Evolutionary conservation across 2,113 vertebrate genomes (phyloP).

Genomic region (Ameiurus melas): DNA sequence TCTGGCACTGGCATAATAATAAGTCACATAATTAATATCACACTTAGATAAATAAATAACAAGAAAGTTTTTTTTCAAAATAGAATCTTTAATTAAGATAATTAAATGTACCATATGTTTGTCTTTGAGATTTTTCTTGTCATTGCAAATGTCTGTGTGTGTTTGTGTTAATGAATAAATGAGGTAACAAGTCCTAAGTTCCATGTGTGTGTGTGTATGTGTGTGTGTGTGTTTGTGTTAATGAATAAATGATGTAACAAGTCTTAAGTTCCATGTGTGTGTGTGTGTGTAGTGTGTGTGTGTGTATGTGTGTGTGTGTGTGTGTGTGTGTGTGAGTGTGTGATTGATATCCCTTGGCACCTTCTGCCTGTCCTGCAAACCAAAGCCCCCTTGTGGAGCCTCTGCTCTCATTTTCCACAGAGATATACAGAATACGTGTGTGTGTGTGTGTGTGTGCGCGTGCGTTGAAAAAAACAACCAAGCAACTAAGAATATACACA

Average conservation of each 20-base stretch:
- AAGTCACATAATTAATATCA: not conserved
- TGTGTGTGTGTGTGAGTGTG: not conserved
- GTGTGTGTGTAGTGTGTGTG: not conserved
- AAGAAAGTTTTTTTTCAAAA: not conserved
- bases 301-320: not conserved
- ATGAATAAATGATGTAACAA: not conserved
- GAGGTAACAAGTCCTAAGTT: not conserved
- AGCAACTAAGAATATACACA: not conserved
- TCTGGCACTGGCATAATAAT: not conserved
- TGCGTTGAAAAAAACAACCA: not conserved
- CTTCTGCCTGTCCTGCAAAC: constrained; percentile 19
- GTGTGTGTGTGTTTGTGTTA: not conserved
- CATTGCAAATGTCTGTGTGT: not conserved
- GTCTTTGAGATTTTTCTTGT: not conserved
- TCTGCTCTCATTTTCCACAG: constrained; percentile 29
- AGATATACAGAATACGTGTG: not conserved
- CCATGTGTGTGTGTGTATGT: not conserved
- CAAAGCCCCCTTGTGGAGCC: constrained; percentile 69
- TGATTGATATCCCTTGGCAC: not conserved
- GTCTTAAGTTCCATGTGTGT: not conserved
- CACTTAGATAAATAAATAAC: not conserved
- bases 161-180: not conserved
- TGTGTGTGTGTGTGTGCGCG: constrained; percentile 12
- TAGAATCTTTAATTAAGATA: not conserved
- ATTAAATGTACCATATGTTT: not conserved